Evolutionary conservation across 2,888 invertebrate species (phyloP).

Genomic region (Tenodera sinensis): DNA sequence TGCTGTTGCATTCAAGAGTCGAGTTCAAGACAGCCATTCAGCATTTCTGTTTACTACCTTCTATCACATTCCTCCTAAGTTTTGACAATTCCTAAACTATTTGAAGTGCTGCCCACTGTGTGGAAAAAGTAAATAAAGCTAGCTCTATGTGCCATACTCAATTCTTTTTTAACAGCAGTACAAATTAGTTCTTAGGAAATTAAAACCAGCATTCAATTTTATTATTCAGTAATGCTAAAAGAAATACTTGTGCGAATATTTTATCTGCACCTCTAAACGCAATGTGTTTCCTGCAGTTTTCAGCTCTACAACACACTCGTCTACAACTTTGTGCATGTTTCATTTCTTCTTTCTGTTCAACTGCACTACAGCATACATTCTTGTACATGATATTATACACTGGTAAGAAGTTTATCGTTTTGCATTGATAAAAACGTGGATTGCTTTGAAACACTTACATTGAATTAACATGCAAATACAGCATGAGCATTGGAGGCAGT

Average conservation of each 20-base stretch:
- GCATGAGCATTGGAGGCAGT: too few relatives aligned
- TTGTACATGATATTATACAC: background rate
- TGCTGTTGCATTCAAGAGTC: too few relatives aligned
- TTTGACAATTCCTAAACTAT: too few relatives aligned
- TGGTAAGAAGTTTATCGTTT: background rate
- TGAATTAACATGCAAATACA: background rate
- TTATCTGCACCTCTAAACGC: background rate
- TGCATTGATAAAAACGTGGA: background rate
- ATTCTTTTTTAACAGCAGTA: background rate
- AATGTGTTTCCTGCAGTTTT: background rate
- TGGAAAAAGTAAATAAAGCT: too few relatives aligned
- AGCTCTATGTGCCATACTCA: too few relatives aligned
- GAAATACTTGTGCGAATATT: background rate
- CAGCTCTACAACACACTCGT: background rate
- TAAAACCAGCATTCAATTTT: background rate
- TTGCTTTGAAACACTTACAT: background rate
- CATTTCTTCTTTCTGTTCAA: too few relatives aligned
- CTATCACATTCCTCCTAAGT: too few relatives aligned
- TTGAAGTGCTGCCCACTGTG: too few relatives aligned
- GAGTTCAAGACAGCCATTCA: too few relatives aligned
- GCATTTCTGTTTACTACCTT: too few relatives aligned
- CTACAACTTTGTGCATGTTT: background rate
- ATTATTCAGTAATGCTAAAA: background rate
- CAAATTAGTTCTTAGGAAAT: background rate
- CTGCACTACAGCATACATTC: background rate